A percentile compares a stretch with the other conserved stretches of the same genome.
Evolutionary conservation across 2,797 vertebrate genomes (phyloP).

Genomic region (Rallus crepitans): DNA sequence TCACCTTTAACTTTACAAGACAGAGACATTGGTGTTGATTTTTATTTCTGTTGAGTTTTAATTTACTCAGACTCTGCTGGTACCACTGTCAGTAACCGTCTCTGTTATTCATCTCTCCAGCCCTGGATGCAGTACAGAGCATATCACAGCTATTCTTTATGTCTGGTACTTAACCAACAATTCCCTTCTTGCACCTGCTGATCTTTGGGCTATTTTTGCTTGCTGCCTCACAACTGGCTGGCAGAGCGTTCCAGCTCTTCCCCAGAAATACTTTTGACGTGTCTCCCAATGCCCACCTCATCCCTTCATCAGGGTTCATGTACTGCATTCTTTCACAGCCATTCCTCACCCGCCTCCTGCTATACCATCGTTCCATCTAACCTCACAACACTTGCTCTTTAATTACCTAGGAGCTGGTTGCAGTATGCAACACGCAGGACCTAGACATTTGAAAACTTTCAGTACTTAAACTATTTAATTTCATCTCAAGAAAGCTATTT

Average conservation of each 20-base stretch:
- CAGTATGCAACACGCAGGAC: not conserved
- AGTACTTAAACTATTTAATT: not conserved
- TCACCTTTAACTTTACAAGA: not conserved
- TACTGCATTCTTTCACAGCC: not conserved
- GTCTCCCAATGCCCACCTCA: not conserved
- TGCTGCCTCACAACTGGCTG: not conserved
- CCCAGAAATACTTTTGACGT: not conserved
- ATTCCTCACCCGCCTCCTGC: not conserved
- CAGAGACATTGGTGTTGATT: not conserved
- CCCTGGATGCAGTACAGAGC: not conserved
- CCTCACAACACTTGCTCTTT: not conserved
- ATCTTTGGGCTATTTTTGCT: not conserved
- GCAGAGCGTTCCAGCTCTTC: not conserved
- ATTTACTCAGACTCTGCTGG: not conserved
- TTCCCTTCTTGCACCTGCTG: not conserved
- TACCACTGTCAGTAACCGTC: not conserved
- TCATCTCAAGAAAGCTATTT: conserved; percentile 15
- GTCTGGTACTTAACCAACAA: not conserved
- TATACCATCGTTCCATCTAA: not conserved
- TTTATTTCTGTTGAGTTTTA: not conserved
- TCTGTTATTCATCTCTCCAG: not conserved
- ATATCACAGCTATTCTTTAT: not conserved
- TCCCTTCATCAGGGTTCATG: not conserved
- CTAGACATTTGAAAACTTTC: not conserved
- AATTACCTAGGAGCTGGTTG: not conserved